These are phyloP conservation scores for Telenomus remus DNA, from an alignment of 1,140 invertebrate species.

Conservation along the genomic window DNA sequence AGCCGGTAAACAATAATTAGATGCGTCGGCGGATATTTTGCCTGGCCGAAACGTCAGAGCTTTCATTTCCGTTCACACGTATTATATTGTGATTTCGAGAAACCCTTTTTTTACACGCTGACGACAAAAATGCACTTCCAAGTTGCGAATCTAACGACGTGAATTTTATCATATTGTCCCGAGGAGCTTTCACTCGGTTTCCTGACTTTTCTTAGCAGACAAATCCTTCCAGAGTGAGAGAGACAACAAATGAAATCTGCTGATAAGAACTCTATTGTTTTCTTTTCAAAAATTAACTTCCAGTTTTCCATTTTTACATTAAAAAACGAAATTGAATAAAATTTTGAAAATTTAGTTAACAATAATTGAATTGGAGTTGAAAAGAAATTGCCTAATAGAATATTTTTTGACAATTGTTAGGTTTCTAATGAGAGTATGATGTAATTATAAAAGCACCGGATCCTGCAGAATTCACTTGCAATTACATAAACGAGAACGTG, in stretches of 20 bases:
- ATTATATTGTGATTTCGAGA: slow-evolving; percentile 34
- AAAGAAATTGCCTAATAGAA: no score
- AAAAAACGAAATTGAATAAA: no score
- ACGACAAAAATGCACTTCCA: no score
- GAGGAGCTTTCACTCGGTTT: slow-evolving; percentile 57
- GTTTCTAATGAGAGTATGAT: no score
- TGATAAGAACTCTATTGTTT: slow-evolving; percentile 54
- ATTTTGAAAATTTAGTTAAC: no score
- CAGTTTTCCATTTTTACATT: no score
- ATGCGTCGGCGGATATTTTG: neutral
- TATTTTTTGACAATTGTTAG: no score
- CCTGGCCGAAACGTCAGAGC: slow-evolving; percentile 3
- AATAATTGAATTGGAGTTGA: no score
- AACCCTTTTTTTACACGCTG: slow-evolving; percentile 4
- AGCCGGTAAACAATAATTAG: slow-evolving; percentile 20
- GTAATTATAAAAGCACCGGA: slow-evolving; percentile 4
- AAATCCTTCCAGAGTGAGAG: slow-evolving; percentile 41
- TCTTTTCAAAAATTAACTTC: neutral
- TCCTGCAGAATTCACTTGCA: slow-evolving; percentile 52
- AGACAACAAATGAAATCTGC: slow-evolving; percentile 50
- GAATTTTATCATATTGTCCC: slow-evolving; percentile 26
- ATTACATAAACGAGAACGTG: slow-evolving; percentile 56
- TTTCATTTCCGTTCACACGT: slow-evolving; percentile 48
- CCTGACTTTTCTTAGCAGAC: slow-evolving; percentile 59
- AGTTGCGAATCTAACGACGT: slow-evolving; percentile 27